Conservation (phyloP, 2,797 vertebrate genomes). For the Carcharodon carcharias region DNA sequence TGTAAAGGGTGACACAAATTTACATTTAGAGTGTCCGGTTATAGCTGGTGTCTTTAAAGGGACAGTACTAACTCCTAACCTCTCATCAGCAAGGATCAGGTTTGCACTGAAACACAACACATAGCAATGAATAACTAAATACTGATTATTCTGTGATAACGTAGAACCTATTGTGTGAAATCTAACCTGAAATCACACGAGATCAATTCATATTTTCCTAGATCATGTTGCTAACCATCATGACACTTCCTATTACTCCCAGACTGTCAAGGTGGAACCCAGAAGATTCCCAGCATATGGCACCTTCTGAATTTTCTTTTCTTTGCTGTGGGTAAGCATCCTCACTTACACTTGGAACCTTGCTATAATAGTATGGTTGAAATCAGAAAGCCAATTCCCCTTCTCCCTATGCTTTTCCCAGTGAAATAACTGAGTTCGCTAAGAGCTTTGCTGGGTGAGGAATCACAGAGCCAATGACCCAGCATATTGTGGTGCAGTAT, state of each 20-base stretch:
- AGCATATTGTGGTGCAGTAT: no score
- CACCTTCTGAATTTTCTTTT: neutral
- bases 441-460: neutral
- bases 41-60: no score
- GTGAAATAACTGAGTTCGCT: no score
- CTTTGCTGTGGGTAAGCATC: neutral
- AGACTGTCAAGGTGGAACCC: neutral
- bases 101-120: neutral
- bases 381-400: neutral
- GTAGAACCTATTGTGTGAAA: neutral
- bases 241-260: neutral
- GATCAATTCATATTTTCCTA: neutral
- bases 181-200: neutral
- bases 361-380: neutral
- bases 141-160: neutral
- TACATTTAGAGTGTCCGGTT: neutral
- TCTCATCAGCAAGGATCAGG: neutral
- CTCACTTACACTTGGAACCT: no score
- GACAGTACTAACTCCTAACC: neutral
- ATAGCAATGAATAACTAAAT: neutral
- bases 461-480: neutral
- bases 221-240: neutral
- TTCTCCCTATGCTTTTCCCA: neutral
- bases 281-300: neutral
- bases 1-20: neutral